Conservation (phyloP, 2,888 invertebrate species). For the Chrysodeixis includens region DNA sequence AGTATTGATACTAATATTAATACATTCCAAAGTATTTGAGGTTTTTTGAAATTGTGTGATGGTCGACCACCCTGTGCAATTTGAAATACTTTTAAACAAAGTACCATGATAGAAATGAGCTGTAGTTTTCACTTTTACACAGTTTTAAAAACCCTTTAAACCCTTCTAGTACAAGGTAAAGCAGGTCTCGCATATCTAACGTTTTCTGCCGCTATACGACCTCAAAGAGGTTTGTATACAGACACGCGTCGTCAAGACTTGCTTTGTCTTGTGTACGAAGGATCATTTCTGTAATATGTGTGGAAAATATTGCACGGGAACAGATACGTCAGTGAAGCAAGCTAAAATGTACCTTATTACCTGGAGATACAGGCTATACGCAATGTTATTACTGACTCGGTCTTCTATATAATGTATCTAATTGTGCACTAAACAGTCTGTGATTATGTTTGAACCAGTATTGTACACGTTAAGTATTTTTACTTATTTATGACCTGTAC, state of each 20-base stretch:
- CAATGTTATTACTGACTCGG: not conserved
- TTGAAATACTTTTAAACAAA: not conserved
- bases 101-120: not conserved
- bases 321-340: constrained; percentile 4
- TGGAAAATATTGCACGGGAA: constrained; percentile 12
- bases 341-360: not conserved
- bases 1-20: constrained; percentile 49
- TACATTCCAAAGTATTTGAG: constrained; percentile 55
- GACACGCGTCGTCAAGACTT: too few species aligned
- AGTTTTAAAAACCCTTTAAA: not conserved
- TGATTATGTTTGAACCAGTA: constrained; percentile 64
- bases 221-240: too few species aligned
- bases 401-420: not conserved
- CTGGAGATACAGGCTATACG: not conserved
- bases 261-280: too few species aligned
- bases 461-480: constrained; percentile 51
- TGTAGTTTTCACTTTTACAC: not conserved
- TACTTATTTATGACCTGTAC: constrained; percentile 36
- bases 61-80: not conserved
- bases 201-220: too few species aligned
- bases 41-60: constrained; percentile 14
- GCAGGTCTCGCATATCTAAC: too few species aligned
- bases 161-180: too few species aligned
- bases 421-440: constrained; percentile 50
- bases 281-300: constrained; percentile 13